phyloP scores from a whole-genome alignment of 2,888 invertebrate species.

The Drosophila limbata region DNA sequence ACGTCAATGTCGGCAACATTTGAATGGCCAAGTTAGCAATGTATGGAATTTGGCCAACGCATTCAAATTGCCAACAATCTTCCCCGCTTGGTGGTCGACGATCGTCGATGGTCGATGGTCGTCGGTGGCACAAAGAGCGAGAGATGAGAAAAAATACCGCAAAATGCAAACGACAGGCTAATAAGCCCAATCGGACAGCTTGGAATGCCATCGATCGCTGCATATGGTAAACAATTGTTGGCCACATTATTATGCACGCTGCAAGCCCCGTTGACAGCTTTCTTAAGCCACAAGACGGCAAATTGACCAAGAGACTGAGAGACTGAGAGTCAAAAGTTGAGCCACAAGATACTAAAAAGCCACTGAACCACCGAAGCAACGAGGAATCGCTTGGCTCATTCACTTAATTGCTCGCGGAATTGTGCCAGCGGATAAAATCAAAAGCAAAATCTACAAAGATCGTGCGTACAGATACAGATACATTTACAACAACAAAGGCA shows the following conservation, averaged over 20 bases:
- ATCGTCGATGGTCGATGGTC: constrained; percentile 24
- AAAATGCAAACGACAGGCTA: constrained; percentile 83
- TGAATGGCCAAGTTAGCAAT: constrained; percentile 74
- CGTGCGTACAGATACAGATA: constrained; percentile 69
- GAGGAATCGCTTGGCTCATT: constrained; percentile 35
- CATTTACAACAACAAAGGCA: constrained; percentile 21
- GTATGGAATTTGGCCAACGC: constrained; percentile 71
- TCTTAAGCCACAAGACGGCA: constrained; percentile 62
- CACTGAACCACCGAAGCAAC: not conserved
- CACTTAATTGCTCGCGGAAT: constrained; percentile 77
- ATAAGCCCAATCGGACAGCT: constrained; percentile 79
- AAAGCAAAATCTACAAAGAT: constrained; percentile 65
- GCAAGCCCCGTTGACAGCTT: constrained; percentile 72
- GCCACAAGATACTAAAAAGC: constrained; percentile 5
- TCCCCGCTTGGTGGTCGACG: constrained; percentile 17
- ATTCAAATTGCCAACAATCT: constrained; percentile 69
- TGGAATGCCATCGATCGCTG: constrained; percentile 72
- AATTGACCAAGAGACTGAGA: constrained; percentile 37
- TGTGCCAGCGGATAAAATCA: constrained; percentile 74
- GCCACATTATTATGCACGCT: constrained; percentile 67
- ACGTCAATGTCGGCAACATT: constrained; percentile 59
- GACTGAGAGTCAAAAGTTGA: constrained; percentile 43
- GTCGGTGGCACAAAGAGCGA: constrained; percentile 26
- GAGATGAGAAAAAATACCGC: constrained; percentile 55
- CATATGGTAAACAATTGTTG: constrained; percentile 82